A percentile compares a stretch with the other conserved stretches of the same genome.
These are phyloP conservation scores for Porites australiensis DNA, from an alignment of 64 coral and sea anemone species.

Conservation along the genomic window DNA sequence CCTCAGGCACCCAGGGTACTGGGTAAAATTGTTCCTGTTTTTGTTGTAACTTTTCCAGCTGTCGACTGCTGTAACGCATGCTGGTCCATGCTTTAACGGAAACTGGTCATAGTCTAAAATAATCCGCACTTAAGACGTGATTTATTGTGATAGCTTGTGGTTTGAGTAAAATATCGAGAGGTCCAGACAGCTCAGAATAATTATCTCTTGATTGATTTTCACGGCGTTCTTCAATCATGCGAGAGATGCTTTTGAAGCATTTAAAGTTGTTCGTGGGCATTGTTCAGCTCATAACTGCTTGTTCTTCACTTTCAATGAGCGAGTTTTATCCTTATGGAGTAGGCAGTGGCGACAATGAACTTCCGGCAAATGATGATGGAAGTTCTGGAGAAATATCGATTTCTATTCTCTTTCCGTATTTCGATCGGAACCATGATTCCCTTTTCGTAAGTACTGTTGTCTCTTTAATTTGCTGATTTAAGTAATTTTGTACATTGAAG, in stretches of 20 bases:
- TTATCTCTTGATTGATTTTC: neutral
- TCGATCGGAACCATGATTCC: constrained; percentile 73
- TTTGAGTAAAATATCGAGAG: neutral
- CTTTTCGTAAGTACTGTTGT: constrained; percentile 65
- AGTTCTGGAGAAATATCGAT: constrained; percentile 65
- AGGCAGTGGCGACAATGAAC: constrained; percentile 2
- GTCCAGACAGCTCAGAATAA: neutral
- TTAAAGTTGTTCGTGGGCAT: neutral
- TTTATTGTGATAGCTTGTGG: no score
- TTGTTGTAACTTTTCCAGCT: no score
- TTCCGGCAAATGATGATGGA: constrained; percentile 77
- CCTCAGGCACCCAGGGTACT: no score
- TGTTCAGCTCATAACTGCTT: neutral
- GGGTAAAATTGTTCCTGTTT: no score
- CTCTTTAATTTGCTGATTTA: neutral
- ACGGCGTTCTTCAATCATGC: neutral
- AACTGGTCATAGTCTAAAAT: no score
- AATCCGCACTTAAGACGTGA: no score
- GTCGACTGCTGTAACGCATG: no score
- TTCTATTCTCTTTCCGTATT: constrained; percentile 70
- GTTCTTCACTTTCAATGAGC: constrained; percentile 22
- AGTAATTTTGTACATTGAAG: no score
- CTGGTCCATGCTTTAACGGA: no score
- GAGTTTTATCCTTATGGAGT: constrained; percentile 76
- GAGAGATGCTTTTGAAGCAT: neutral